Base-by-base conservation (phyloP, 2,797 vertebrate species). In the Oreonectes daqikongensis region DNA sequence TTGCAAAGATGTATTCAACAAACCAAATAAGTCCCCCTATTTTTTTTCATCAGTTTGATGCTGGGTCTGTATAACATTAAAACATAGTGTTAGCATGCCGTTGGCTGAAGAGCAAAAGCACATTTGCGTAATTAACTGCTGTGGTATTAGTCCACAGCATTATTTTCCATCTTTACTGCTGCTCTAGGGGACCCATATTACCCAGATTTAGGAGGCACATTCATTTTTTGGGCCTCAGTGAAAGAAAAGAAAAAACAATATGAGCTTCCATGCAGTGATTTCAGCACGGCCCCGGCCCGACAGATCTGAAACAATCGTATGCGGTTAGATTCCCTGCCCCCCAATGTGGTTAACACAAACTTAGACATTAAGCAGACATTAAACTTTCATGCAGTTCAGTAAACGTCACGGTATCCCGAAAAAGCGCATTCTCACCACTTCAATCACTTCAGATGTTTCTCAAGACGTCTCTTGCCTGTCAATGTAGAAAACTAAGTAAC, bases 81-180 rank as follows among this genome's bases (percentile, higher is more conserved):
- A 42, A 50, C 69, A 66, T 55, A 68, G 55, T 24, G 74, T 79
- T 74, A 53, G 50, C 35, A 18, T 55, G 66, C 50, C 17, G 30
- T 57, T 77, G 80, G 79, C 75, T 78, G 53, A 57, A 67, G 40
- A 38, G 55, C 63, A 59, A 65, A 78, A 80, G 84, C 80, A 42
- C 2, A 53, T 69, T 81, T 88, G 78, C 87, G 85, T 85, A 84
- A 85, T 86, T 85, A 85, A 77, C 83, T 77, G 52, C 64, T 28
- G 69, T 15, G 69, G 71, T 84, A 81, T 84, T 75, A 77, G 77
- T 77, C 72, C 55, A 72, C 38, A 64, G 79, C 75, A 82, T 78
- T 86, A 79, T 82, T 84, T 81, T 91, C 84, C 82, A 86, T 85
- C 85, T 89, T 87, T 88, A 85, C 84, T 85, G 70, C 64, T 73